These are phyloP conservation scores for Ameiurus melas DNA, from an alignment of 2,113 vertebrate species.

Conservation along the genomic window DNA sequence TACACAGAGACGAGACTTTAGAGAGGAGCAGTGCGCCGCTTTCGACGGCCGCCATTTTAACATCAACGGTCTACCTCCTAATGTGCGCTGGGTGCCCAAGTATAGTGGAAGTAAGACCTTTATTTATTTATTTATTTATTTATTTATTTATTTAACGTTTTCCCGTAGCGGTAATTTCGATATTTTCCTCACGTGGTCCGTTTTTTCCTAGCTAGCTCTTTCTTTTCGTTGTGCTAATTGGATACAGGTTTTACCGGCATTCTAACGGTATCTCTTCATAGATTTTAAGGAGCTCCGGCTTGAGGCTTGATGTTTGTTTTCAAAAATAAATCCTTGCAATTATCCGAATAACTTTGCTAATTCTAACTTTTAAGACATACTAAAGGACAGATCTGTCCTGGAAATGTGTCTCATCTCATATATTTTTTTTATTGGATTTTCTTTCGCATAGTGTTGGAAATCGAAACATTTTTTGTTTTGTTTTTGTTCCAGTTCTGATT, in stretches of 20 bases:
- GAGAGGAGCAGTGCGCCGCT: conserved; percentile 90
- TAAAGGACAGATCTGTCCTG: too few relatives aligned
- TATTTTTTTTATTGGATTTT: too few relatives aligned
- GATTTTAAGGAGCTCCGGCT: neutral
- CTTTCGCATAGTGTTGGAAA: neutral
- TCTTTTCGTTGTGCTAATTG: neutral
- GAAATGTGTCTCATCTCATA: too few relatives aligned
- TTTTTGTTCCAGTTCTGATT: neutral
- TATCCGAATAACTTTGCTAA: neutral
- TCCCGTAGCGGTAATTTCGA: neutral
- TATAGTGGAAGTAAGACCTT: conserved; percentile 91
- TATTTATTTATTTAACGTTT: neutral
- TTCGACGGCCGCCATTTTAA: conserved; percentile 97
- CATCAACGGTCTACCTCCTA: conserved; percentile 94
- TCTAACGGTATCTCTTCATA: too few relatives aligned
- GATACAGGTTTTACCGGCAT: neutral
- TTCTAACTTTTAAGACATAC: neutral
- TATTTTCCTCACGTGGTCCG: too few relatives aligned
- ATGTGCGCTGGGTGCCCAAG: conserved; percentile 96
- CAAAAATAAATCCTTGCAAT: too few relatives aligned
- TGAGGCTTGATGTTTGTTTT: neutral
- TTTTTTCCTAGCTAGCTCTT: neutral
- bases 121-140: neutral
- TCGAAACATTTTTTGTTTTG: neutral
- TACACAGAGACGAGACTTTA: conserved; percentile 90